These are phyloP conservation scores for Drosophila ezoana DNA, from an alignment of 2,888 invertebrate genomes.

Conservation along the genomic window DNA sequence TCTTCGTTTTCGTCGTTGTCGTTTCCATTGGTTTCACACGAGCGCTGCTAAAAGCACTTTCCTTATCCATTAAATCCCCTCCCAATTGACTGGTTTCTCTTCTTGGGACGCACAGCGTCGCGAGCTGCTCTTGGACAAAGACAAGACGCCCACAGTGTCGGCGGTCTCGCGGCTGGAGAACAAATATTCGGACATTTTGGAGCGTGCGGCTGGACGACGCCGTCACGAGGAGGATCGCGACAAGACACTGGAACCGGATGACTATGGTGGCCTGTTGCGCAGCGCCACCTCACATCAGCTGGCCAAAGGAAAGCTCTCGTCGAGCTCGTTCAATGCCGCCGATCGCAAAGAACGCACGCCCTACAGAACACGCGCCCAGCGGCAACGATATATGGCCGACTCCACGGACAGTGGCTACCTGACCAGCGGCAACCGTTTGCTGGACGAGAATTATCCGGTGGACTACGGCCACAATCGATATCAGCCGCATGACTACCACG, in stretches of 20 bases:
- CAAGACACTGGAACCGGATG: slow-evolving; percentile 89
- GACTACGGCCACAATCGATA: slow-evolving; percentile 77
- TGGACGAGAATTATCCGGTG: slow-evolving; percentile 82
- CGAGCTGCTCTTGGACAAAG: slow-evolving; percentile 82
- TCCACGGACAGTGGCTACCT: slow-evolving; percentile 83
- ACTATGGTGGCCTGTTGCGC: slow-evolving; percentile 86
- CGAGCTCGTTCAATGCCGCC: slow-evolving; percentile 86
- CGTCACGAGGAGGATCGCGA: slow-evolving; percentile 87
- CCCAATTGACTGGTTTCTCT: slow-evolving; percentile 61
- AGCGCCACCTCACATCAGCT: slow-evolving; percentile 91
- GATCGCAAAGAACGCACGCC: slow-evolving; percentile 85
- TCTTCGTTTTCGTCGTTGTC: slow-evolving; percentile 24
- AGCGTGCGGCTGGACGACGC: slow-evolving; percentile 88
- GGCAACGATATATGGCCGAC: slow-evolving; percentile 80
- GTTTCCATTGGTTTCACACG: slow-evolving; percentile 79
- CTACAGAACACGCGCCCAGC: slow-evolving; percentile 79
- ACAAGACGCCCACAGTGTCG: slow-evolving; percentile 84
- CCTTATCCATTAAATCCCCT: slow-evolving; percentile 59
- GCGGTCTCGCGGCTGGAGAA: slow-evolving; percentile 91
- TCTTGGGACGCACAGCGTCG: slow-evolving; percentile 72
- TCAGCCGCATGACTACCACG: slow-evolving; percentile 81
- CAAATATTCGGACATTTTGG: slow-evolving; percentile 91
- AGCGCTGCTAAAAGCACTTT: slow-evolving; percentile 73
- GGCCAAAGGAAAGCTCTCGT: slow-evolving; percentile 85
- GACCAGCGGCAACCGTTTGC: slow-evolving; percentile 67